Conservation (phyloP, 1,140 invertebrate species). For the Babylonia areolata region DNA sequence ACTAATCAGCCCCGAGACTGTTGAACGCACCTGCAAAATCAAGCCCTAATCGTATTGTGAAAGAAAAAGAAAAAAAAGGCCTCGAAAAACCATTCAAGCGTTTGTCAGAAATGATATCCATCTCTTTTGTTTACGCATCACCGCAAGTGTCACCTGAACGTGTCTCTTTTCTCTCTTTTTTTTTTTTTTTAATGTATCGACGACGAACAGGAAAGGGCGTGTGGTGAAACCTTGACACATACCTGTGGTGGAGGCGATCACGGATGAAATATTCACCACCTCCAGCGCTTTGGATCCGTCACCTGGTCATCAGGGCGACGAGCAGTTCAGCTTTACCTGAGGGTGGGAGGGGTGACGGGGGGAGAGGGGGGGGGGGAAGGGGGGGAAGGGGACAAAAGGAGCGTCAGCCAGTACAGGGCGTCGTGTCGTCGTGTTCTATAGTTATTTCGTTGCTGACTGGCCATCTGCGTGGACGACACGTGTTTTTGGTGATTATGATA, state of each 20-base stretch:
- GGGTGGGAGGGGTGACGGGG: no score
- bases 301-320: not conserved
- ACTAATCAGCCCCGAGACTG: not conserved
- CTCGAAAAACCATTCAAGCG: not conserved
- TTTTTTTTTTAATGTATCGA: not conserved
- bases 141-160: not conserved
- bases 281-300: not conserved
- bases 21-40: constrained; percentile 7
- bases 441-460: not conserved
- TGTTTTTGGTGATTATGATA: no score
- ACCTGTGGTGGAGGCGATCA: not conserved
- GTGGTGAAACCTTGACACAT: not conserved
- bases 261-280: not conserved
- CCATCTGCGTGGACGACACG: no score
- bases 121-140: not conserved
- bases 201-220: not conserved
- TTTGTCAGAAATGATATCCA: not conserved
- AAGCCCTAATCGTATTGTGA: not conserved
- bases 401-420: no score
- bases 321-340: not conserved
- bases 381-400: no score
- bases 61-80: not conserved
- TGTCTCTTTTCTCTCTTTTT: no score
- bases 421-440: no score
- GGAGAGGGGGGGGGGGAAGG: no score